Evolutionary conservation across 1,140 invertebrate genomes (phyloP), one percentile per base, ranked within the genome.

Genomic region (Andricus grossulariae): DNA sequence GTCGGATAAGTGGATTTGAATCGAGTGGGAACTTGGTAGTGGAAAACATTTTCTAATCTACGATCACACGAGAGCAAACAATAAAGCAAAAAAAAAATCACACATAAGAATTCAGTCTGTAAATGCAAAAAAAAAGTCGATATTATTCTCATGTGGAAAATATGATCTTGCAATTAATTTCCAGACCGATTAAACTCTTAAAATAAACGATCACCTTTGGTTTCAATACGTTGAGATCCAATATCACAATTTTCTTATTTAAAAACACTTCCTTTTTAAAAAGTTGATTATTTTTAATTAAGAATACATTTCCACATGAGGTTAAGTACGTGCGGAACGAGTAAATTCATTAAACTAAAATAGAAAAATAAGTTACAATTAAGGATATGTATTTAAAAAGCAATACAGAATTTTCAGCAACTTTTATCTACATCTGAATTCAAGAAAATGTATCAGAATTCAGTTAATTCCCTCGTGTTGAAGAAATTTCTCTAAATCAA

Each of bases 21-120:
- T 66, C 25, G 25, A 25, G 13, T 60, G 25, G 57, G 13, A 32
- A 66, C 19, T 66, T 39, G 32, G 15, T 19, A 60, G 21, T 39
- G 57, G 57, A 32, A 60, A 32, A 25, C 16, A 12, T 32, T 66
- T 15, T 66, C 25, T 66, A 66, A 45, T 45, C 60, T 66, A 66
- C 60, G 32, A 66, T 66, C 60, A 66, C 60, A 66, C 60, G 12
- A 60, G 57, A 32, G 16, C 60, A 66, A 11, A 55, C 60, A 66
- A 11, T 4, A 55, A 55, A 66, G n/a, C 60, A 66, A 66, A 66
- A 66, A 66, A 66, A 57, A 66, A 39, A 45, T 66, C 60, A 66
- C 60, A 66, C 60, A 66, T 39, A 66, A 66, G 25, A 66, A 39
- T 25, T 60, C 21, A 60, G 25, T 25, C 8, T 25, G 25, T 21